Evolutionary conservation across 2,113 vertebrate species (phyloP).

Genomic region (Tragulus kanchil): DNA sequence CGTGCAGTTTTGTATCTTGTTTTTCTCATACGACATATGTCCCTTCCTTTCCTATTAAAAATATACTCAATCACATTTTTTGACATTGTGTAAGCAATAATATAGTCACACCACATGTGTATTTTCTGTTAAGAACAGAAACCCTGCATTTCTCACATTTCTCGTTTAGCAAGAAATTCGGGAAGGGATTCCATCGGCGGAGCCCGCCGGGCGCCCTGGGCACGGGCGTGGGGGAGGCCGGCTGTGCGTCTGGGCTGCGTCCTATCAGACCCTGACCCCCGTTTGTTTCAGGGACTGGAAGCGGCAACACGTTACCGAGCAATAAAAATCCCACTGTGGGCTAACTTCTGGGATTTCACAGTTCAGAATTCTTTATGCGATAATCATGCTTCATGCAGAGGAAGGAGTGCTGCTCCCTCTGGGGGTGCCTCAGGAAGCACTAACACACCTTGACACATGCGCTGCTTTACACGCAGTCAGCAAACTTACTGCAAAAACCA

Average conservation of each 20-base stretch:
- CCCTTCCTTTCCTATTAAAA: constrained; percentile 45
- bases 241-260: no score
- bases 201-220: no score
- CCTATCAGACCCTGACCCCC: neutral
- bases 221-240: no score
- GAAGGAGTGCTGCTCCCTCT: neutral
- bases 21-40: neutral
- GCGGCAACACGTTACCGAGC: neutral
- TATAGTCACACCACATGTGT: constrained; percentile 65
- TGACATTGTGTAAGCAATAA: neutral
- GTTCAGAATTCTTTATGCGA: neutral
- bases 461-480: neutral
- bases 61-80: neutral
- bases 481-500: neutral
- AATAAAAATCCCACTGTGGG: neutral
- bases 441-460: neutral
- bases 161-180: constrained; percentile 86
- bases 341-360: neutral
- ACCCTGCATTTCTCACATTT: constrained; percentile 85
- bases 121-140: constrained; percentile 83
- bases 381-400: neutral
- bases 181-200: constrained; percentile 75
- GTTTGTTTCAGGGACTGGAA: neutral
- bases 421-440: neutral
- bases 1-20: neutral